Conservation (phyloP, 2,113 vertebrate species). For the Petaurus breviceps region DNA sequence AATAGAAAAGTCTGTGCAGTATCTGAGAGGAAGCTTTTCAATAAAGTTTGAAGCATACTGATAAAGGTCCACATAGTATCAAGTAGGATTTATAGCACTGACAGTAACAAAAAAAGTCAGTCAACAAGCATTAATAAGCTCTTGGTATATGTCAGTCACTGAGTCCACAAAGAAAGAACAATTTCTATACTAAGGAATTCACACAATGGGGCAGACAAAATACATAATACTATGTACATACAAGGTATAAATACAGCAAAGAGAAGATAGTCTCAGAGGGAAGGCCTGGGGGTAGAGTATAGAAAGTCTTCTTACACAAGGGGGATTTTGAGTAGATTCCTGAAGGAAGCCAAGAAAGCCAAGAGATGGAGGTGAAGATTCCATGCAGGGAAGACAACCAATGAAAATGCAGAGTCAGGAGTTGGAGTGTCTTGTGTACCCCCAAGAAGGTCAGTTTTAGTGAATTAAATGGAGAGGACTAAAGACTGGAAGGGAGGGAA, state of each 20-base stretch:
- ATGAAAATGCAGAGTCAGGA: neutral
- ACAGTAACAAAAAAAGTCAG: neutral
- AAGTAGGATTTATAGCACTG: neutral
- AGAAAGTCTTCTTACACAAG: too few species aligned
- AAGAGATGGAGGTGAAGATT: neutral
- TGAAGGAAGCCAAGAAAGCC: neutral
- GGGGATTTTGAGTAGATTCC: too few species aligned
- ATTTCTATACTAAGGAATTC: neutral
- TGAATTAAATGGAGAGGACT: too few species aligned
- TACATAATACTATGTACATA: too few species aligned
- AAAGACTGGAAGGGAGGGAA: too few species aligned
- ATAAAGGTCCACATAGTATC: neutral
- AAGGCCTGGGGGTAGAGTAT: too few species aligned
- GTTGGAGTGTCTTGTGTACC: neutral
- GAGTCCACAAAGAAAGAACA: neutral
- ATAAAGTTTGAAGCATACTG: neutral
- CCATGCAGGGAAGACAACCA: neutral
- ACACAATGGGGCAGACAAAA: neutral
- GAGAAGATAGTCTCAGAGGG: too few species aligned
- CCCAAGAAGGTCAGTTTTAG: neutral
- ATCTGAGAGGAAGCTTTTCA: neutral
- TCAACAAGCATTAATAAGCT: neutral
- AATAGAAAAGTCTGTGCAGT: neutral
- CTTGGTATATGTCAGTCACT: neutral
- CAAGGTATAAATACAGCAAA: too few species aligned